Conservation (phyloP, 1,140 invertebrate species). For the Copidosoma floridanum region DNA sequence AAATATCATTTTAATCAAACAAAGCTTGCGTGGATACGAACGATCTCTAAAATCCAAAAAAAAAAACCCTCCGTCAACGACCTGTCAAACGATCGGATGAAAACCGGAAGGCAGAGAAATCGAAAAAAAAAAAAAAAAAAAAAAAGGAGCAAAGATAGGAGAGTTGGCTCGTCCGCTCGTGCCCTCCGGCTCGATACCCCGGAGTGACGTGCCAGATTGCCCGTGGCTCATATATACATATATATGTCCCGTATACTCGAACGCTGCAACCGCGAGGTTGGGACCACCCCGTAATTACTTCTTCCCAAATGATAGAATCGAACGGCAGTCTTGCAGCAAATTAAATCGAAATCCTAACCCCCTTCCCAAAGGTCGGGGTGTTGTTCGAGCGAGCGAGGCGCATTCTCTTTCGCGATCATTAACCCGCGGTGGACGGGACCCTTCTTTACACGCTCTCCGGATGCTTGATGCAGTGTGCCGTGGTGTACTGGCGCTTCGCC, state of each 20-base stretch:
- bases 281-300: constrained; percentile 31
- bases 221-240: constrained; percentile 25
- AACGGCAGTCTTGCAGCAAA: constrained; percentile 29
- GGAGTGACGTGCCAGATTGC: constrained; percentile 17
- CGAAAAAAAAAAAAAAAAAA: background rate
- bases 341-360: constrained; percentile 30
- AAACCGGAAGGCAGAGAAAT: background rate
- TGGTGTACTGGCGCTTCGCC: background rate
- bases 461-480: no score
- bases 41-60: no score
- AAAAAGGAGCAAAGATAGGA: no score
- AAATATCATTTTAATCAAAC: no score
- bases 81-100: no score
- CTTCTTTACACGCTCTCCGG: no score
- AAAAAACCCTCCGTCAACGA: no score
- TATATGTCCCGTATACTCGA: background rate
- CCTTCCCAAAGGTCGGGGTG: background rate
- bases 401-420: constrained; percentile 27
- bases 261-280: no score
- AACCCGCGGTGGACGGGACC: constrained; percentile 13
- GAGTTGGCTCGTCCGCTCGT: no score
- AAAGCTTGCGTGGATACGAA: no score
- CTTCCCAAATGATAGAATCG: constrained; percentile 30
- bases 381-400: constrained; percentile 15
- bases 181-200: background rate